Conservation (phyloP, 2,113 vertebrate genomes). For the Patagioenas fasciata region DNA sequence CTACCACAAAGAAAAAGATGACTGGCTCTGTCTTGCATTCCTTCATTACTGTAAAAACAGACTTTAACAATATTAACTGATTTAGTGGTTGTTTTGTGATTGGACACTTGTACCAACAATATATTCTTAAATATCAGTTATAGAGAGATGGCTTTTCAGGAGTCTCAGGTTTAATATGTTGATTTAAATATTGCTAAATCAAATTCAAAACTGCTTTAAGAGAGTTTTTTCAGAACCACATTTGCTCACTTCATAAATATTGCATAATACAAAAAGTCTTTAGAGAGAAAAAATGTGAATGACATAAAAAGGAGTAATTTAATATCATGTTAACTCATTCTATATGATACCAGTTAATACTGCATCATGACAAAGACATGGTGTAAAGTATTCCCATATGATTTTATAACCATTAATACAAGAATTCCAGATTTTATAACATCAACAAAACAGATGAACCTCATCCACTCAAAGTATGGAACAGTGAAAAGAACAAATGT, state of each 20-base stretch:
- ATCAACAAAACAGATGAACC: constrained; percentile 79
- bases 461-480: constrained; percentile 63
- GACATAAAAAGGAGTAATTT: constrained; percentile 77
- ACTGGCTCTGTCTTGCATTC: not conserved
- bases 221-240: not conserved
- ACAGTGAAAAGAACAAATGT: constrained; percentile 76
- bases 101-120: not conserved
- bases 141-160: not conserved
- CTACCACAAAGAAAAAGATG: not conserved
- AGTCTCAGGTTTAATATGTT: not conserved
- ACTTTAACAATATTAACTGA: not conserved
- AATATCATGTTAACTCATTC: constrained; percentile 80
- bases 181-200: constrained; percentile 27
- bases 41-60: not conserved
- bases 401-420: constrained; percentile 72
- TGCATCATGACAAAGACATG: constrained; percentile 70
- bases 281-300: constrained; percentile 53
- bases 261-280: constrained; percentile 54
- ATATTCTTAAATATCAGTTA: constrained; percentile 1
- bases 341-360: constrained; percentile 72
- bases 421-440: constrained; percentile 78
- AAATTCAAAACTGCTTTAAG: constrained; percentile 18
- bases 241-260: constrained; percentile 60
- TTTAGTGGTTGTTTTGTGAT: not conserved
- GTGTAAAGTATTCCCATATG: constrained; percentile 81